Base-by-base conservation (phyloP, 23 tunicate genomes). In the Styela clava region DNA sequence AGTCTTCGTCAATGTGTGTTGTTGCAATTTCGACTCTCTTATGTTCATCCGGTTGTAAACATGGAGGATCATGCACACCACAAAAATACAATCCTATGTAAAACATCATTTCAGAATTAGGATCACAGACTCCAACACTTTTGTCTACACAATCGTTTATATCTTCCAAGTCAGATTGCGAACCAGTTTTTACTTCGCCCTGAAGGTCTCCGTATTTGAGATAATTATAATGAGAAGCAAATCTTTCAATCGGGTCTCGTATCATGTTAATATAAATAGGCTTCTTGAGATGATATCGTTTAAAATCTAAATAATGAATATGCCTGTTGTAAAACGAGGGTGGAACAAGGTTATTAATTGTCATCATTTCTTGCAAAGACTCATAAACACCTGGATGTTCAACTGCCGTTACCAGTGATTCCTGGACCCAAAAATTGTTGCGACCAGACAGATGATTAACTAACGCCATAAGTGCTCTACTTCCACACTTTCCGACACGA, bases 401-500 rank as follows among this genome's bases (percentile, higher is more conserved):
- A 25, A 68, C 61, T 37, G 74, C 86, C 3, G 86, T 70, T 31
- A 79, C 67, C 1, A 44, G 61, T 52, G 93, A 87, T 35, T 56
- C 1, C 65, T 69, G 68, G 65, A 82, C 79, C 24, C 36, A 51
- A 51, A 79, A 85, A 7, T 64, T 62, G 81, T 88, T 81, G 32
- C 68, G 30, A 1, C 74, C 70, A 16, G 91, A 52, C 31, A 86
- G 64, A 18, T 34, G 35, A n/a, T 65, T 16, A 0, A 89, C 74
- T 25, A 89, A 74, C 52, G 51, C 52, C 30, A 85, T 87, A 79
- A 95, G 35, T n/a, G 95, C 83, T 22, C 99, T 88, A 63, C 99
- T 95, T 51, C 99, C 99, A 79, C 99, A 95, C 86, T 95, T 95
- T 82, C 91, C 95, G 22, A 95, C 88, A 12, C 99, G 52, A 68